Conservation (phyloP, 1,140 invertebrate species). For the Heliothis subflexa region DNA sequence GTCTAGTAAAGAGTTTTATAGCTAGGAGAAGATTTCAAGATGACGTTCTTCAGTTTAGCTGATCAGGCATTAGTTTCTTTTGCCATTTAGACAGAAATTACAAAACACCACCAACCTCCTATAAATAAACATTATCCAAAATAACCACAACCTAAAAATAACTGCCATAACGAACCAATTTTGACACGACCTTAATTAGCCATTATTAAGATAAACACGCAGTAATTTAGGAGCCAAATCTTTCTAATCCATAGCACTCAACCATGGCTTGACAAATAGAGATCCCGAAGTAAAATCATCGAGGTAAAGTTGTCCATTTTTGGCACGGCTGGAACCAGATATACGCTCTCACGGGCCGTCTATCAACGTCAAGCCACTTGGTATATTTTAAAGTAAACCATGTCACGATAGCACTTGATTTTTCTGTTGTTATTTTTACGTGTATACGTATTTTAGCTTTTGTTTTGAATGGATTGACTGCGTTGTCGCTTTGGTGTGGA, state of each 20-base stretch:
- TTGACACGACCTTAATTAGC: too few relatives aligned
- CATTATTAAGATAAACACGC: too few relatives aligned
- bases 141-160: too few relatives aligned
- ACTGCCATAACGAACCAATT: too few relatives aligned
- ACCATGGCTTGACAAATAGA: background rate
- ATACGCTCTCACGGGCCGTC: conserved; percentile 21
- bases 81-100: too few relatives aligned
- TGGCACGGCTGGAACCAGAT: conserved; percentile 19
- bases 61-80: too few relatives aligned
- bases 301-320: conserved; percentile 32
- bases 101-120: too few relatives aligned
- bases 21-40: too few relatives aligned
- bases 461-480: conserved; percentile 23
- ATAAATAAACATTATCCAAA: too few relatives aligned
- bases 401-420: conserved; percentile 35
- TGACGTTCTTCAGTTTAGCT: too few relatives aligned
- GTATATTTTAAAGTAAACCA: conserved; percentile 28
- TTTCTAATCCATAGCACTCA: background rate
- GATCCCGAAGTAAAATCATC: conserved; percentile 22
- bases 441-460: conserved; percentile 1
- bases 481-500: background rate
- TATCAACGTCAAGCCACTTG: conserved; percentile 42
- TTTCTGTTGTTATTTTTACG: conserved; percentile 30
- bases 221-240: background rate
- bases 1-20: too few relatives aligned